Base-by-base conservation (phyloP, 2,113 vertebrate species). In the Daphoenositta chrysoptera region DNA sequence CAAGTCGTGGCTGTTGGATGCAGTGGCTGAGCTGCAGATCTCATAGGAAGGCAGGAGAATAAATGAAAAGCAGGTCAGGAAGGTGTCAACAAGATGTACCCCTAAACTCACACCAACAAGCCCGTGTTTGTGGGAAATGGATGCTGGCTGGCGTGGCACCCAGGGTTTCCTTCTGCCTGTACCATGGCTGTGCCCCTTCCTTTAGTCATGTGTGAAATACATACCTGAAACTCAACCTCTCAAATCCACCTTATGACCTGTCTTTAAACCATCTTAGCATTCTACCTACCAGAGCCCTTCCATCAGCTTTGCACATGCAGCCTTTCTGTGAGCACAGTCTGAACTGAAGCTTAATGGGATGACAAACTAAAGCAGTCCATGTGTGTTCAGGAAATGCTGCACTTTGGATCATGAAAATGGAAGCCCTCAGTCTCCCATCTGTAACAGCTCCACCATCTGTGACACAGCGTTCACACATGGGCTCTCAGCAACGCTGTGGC, bases 401-500 rank as follows among this genome's bases (percentile, higher is more conserved):
- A 33, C 24, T 68, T 66, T 8, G 31, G 39, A 61, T 20, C 10
- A 18, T 7, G 31, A 40, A 69, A 31, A 71, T 23, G 17, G 48
- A 77, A 85, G 42, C 14, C 26, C 58, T 57, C 0, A 2, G 9
- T 72, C 17, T 79, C 40, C 45, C 2, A 0, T 22, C 30, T 47
- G 7, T 15, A 48, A 11, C 39, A 58, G 14, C 14, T 31, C 54
- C 37, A 72, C 13, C 27, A 23, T 37, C 65, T 87, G 22, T 80
- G 79, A 18, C 11, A 79, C 22, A 40, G 60, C 15, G 17, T 53
- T 85, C 28, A 39, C 19, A 31, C 13, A n/a, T 3, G 2, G 50
- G 7, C 28, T 57, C 1, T 2, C 31, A 80, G 18, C 2, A 6
- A 3, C 11, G 13, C 35, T 1, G 1, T 4, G 17, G 23, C 10